These are phyloP conservation scores for Erythrocercus mccallii DNA, from an alignment of 2,113 vertebrate genomes.

Conservation along the genomic window DNA sequence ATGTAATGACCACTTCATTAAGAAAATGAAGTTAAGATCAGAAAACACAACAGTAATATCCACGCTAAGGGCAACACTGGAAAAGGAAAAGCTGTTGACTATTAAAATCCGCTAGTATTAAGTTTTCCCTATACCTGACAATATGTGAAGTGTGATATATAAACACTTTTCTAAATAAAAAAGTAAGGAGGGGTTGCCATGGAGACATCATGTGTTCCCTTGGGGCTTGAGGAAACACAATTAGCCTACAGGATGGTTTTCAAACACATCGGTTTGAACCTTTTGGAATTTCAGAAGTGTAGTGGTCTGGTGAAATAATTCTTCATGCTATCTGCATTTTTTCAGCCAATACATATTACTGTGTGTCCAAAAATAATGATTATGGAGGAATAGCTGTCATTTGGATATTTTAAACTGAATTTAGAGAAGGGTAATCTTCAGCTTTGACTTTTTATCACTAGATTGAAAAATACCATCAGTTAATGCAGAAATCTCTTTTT, in stretches of 20 bases:
- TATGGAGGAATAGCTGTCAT: background rate
- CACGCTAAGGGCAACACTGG: background rate
- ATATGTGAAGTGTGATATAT: background rate
- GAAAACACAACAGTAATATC: background rate
- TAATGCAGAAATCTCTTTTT: background rate
- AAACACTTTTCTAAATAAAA: constrained; percentile 32
- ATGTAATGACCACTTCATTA: background rate
- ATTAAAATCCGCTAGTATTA: background rate
- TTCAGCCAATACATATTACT: background rate
- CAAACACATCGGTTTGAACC: constrained; percentile 27
- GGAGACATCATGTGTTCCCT: constrained; percentile 22
- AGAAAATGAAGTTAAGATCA: background rate
- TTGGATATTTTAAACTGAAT: background rate
- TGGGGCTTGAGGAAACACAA: constrained; percentile 35
- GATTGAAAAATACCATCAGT: background rate
- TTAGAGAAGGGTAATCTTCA: background rate
- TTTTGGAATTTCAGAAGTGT: background rate
- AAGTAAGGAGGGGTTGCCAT: constrained; percentile 37
- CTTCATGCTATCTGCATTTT: background rate
- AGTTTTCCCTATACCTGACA: background rate
- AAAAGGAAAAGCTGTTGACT: background rate
- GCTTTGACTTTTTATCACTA: background rate
- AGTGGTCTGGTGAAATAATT: constrained; percentile 25
- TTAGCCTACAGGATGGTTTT: constrained; percentile 38
- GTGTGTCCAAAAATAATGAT: background rate